Conservation (phyloP, 2,113 vertebrate species). For the Rhabdornis inornatus region DNA sequence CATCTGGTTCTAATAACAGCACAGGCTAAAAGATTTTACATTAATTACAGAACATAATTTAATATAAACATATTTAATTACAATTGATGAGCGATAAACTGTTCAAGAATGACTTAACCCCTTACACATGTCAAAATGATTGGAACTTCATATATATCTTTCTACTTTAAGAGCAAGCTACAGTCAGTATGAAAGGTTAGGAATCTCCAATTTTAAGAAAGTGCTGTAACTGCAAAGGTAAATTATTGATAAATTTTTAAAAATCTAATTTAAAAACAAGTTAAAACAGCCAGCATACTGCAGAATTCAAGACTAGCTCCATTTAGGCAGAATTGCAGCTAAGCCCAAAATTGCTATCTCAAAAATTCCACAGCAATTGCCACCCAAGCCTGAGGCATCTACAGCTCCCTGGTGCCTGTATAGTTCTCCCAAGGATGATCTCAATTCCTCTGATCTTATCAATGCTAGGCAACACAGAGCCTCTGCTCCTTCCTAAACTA, state of each 20-base stretch:
- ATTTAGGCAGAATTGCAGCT: not conserved
- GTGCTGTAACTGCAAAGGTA: not conserved
- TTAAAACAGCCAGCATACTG: not conserved
- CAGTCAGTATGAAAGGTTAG: not conserved
- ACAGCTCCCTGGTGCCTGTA: not conserved
- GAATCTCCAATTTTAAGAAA: not conserved
- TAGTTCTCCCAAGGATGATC: not conserved
- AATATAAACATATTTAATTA: constrained; percentile 90
- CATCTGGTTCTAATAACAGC: constrained; percentile 84
- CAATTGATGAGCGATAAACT: constrained; percentile 85
- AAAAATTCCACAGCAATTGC: not conserved
- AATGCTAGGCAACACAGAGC: not conserved
- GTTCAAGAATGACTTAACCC: constrained; percentile 81
- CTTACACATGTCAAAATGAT: constrained; percentile 71
- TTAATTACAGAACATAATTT: constrained; percentile 85
- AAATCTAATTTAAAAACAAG: not conserved
- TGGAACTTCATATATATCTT: constrained; percentile 32
- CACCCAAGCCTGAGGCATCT: constrained; percentile 34
- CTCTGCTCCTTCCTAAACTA: not conserved
- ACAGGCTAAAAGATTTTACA: constrained; percentile 82
- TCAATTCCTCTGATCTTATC: not conserved
- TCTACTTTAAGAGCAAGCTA: constrained; percentile 19
- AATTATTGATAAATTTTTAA: not conserved
- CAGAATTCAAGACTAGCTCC: not conserved
- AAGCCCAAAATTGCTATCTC: constrained; percentile 39